phyloP scores from a whole-genome alignment of 1,140 invertebrate species.

The Artemia franciscana region DNA sequence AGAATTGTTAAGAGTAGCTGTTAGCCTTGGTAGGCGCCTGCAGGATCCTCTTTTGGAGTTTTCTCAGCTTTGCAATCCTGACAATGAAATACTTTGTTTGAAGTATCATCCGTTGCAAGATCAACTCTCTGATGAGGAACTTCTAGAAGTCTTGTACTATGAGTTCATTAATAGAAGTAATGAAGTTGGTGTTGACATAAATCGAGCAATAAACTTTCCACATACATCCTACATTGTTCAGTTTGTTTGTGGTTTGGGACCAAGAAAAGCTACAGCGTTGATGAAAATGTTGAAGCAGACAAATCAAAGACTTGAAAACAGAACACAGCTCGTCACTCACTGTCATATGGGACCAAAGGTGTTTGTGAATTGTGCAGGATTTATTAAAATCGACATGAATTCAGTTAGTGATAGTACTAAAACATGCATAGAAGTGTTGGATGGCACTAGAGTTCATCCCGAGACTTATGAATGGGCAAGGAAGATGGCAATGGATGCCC shows the following conservation, averaged over 20 bases:
- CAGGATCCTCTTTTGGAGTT: conserved; percentile 93
- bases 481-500: conserved; percentile 98
- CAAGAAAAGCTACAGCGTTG: conserved; percentile 72
- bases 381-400: conserved; percentile 94
- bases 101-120: conserved; percentile 76
- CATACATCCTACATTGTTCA: conserved; percentile 78
- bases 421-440: conserved; percentile 82
- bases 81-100: conserved; percentile 86
- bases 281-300: conserved; percentile 70
- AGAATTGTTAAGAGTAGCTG: conserved; percentile 56
- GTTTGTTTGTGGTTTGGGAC: conserved; percentile 90
- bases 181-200: conserved; percentile 97
- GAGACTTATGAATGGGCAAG: conserved; percentile 98
- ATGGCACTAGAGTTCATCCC: conserved; percentile 91
- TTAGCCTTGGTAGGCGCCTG: conserved; percentile 69
- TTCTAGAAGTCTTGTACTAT: conserved; percentile 52
- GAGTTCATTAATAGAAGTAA: conserved; percentile 85
- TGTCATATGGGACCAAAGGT: conserved; percentile 94
- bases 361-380: conserved; percentile 96
- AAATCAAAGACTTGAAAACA: conserved; percentile 74
- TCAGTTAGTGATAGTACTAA: conserved; percentile 80
- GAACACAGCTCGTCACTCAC: conserved; percentile 78
- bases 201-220: conserved; percentile 62
- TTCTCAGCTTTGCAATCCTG: conserved; percentile 75
- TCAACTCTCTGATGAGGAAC: conserved; percentile 55